Evolutionary conservation across 2,888 invertebrate genomes (phyloP), one percentile per base, ranked within the genome.

Genomic region (Unio delphinus): DNA sequence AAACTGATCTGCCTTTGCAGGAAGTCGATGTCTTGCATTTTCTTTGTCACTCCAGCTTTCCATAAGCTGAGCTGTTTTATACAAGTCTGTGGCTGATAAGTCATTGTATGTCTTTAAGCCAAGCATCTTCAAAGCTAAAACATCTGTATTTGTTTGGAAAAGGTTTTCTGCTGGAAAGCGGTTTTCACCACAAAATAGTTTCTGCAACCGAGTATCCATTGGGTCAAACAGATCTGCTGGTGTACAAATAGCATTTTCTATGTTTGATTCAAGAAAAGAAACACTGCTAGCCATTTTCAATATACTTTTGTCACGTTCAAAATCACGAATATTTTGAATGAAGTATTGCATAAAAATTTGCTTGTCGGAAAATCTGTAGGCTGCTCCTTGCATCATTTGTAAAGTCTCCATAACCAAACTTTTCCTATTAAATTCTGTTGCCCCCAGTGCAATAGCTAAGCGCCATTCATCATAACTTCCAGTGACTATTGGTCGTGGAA

Each of bases 181-280:
- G n/a, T 63, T 26, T 28, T 62, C 59, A 63, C 64, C 60, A 1
- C 17, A 20, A 45, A 76, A 59, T 17, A 76, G 28, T 15, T 59
- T 55, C 54, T 17, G 30, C 20, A 72, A 55, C 34, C 57, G 55
- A 1, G 55, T 57, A 26, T 72, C 67, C 20, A 59, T 17, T 3
- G 70, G 68, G 58, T 76, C 72, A 63, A 67, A 76, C 18, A 76
- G 45, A 11, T 76, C 72, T 4, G 23, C 7, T 4, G 74, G 68
- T 64, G 23, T 59, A 23, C 20, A n/a, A 34, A 68, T 8, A 0
- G 28, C 26, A n/a, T 64, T 30, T 30, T 15, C 11, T 7, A 5
- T 63, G 23, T 56, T 65, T 11, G 59, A 56, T 15, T 45, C 45
- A 18, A 73, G 63, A 64, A 70, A 73, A 11, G 26, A 20, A n/a